Evolutionary conservation across 2,888 invertebrate genomes (phyloP).

Genomic region (Drosophila phalerata): DNA sequence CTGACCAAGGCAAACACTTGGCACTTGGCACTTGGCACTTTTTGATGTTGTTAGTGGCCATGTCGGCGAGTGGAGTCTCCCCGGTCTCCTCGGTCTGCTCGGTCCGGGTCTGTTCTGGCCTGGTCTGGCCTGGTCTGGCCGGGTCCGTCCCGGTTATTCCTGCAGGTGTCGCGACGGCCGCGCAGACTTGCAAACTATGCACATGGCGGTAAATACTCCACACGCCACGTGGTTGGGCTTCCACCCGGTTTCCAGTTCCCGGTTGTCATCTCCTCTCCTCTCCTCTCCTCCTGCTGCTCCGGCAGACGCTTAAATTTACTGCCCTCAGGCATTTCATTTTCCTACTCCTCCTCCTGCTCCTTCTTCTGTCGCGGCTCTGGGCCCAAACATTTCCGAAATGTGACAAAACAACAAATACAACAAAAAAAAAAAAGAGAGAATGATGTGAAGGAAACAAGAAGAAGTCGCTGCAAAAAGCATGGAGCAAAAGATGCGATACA

Average conservation of each 20-base stretch:
- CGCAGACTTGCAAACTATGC: slow-evolving; percentile 81
- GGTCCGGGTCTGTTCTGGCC: not conserved
- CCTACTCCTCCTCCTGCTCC: not conserved
- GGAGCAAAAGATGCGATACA: slow-evolving; percentile 38
- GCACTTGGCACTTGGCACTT: slow-evolving; percentile 78
- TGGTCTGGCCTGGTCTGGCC: not conserved
- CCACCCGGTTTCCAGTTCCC: no score
- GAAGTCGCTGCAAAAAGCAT: slow-evolving; percentile 7
- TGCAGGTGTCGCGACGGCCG: slow-evolving; percentile 75
- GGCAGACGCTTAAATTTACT: slow-evolving; percentile 71
- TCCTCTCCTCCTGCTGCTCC: not conserved
- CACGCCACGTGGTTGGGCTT: slow-evolving; percentile 62
- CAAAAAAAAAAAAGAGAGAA: not conserved
- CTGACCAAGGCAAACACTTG: slow-evolving; percentile 78
- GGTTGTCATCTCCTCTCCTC: slow-evolving; percentile 6
- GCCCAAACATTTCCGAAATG: slow-evolving; percentile 60
- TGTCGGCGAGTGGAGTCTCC: slow-evolving; percentile 50
- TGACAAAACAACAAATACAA: slow-evolving; percentile 46
- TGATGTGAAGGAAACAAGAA: not conserved
- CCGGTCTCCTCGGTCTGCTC: not conserved
- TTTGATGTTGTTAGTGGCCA: slow-evolving; percentile 81
- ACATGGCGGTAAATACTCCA: slow-evolving; percentile 78
- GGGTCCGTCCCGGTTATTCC: slow-evolving; percentile 48
- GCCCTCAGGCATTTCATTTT: slow-evolving; percentile 77
- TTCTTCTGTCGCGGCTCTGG: slow-evolving; percentile 19